phyloP scores from a whole-genome alignment of 2,888 invertebrate species.

The Aphodius sticticus region DNA sequence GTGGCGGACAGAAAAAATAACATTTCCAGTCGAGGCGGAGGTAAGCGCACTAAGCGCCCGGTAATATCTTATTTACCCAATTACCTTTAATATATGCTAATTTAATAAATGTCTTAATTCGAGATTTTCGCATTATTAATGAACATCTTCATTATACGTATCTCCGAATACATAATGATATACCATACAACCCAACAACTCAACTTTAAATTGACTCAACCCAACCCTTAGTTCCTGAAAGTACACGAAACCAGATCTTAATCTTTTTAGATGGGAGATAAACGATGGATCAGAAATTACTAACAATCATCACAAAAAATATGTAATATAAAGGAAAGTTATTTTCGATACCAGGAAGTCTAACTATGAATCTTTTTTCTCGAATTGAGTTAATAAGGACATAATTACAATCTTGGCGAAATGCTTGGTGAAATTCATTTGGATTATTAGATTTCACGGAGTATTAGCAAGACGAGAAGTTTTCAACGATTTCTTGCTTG shows the following conservation, averaged over 20 bases:
- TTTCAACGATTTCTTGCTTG: too few relatives aligned
- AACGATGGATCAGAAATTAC: neutral
- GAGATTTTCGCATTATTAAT: slow-evolving; percentile 37
- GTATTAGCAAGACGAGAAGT: too few relatives aligned
- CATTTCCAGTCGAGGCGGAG: slow-evolving; percentile 26
- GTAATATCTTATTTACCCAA: slow-evolving; percentile 35
- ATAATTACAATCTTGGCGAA: too few relatives aligned
- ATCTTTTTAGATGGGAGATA: neutral
- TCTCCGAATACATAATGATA: slow-evolving; percentile 34
- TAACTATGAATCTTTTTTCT: too few relatives aligned
- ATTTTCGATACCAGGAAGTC: slow-evolving; percentile 6
- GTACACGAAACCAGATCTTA: neutral
- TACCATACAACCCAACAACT: neutral
- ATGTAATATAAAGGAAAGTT: too few relatives aligned
- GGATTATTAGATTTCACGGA: too few relatives aligned
- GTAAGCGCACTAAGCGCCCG: slow-evolving; percentile 18
- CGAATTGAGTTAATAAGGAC: too few relatives aligned
- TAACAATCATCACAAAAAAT: neutral
- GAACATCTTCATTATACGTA: slow-evolving; percentile 36
- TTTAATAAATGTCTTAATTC: slow-evolving; percentile 39
- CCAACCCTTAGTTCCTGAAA: neutral
- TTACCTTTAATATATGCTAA: slow-evolving; percentile 39
- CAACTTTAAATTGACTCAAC: neutral
- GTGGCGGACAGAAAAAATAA: slow-evolving; percentile 32
- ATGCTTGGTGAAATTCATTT: too few relatives aligned